A percentile compares a stretch with the other conserved stretches of the same genome.
phyloP scores from a whole-genome alignment of 2,113 vertebrate genomes.

The Hipposideros armiger region DNA sequence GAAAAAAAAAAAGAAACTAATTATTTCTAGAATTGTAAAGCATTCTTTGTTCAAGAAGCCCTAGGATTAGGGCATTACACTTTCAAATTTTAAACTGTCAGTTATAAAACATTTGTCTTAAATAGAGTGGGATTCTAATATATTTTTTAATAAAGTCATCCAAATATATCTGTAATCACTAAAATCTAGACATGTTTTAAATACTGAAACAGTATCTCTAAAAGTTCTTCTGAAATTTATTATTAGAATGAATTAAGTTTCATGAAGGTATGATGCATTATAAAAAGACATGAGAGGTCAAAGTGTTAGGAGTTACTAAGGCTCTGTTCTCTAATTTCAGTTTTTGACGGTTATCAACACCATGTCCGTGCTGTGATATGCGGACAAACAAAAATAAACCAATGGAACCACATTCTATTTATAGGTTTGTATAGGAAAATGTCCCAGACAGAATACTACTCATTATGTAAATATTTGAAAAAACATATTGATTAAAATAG shows the following conservation, averaged over 20 bases:
- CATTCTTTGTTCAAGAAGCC: neutral
- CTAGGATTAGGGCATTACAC: neutral
- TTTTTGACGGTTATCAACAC: conserved; percentile 4
- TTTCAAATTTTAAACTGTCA: neutral
- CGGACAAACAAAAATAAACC: conserved; percentile 36
- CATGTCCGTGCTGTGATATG: neutral
- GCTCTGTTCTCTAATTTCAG: neutral
- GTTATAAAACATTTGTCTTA: neutral
- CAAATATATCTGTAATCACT: neutral
- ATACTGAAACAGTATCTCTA: neutral
- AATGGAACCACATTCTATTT: neutral
- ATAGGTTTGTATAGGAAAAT: neutral
- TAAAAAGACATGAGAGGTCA: neutral
- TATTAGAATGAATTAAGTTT: neutral
- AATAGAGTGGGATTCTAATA: conserved; percentile 7
- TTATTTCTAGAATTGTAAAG: conserved; percentile 11
- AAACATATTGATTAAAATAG: neutral
- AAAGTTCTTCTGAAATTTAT: conserved; percentile 39
- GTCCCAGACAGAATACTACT: neutral
- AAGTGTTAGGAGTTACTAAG: neutral
- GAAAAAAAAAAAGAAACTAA: neutral
- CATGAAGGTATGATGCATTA: neutral
- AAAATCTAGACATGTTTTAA: conserved; percentile 42
- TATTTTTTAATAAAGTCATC: neutral
- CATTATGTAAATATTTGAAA: conserved; percentile 1